Percentiles rank a stretch among this genome's conserved stretches.
Conservation (phyloP, 2,888 invertebrate genomes). For the Hypomecis punctinalis region DNA sequence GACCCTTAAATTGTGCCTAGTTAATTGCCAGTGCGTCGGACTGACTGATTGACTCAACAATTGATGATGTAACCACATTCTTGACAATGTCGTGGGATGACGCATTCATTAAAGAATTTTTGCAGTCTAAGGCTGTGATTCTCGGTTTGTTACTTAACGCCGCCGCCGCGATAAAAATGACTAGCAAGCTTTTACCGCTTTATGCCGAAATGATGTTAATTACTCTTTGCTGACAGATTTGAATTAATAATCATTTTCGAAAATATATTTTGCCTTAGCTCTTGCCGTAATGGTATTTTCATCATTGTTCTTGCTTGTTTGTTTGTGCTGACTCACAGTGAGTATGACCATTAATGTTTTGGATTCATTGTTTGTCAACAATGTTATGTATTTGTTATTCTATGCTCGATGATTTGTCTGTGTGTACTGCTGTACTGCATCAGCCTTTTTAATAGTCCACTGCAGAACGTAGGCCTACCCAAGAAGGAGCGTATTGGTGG, state of each 20-base stretch:
- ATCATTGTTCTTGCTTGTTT: constrained; percentile 1
- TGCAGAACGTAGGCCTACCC: too few relatives aligned
- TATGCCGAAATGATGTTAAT: constrained; percentile 8
- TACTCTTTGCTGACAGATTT: constrained; percentile 8
- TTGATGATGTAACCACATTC: constrained; percentile 44
- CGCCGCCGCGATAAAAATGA: constrained; percentile 6
- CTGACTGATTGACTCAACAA: constrained; percentile 31
- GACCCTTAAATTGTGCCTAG: constrained; percentile 39
- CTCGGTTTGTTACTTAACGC: background rate
- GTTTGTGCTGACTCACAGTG: constrained; percentile 14
- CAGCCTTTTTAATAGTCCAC: too few relatives aligned
- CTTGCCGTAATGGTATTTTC: constrained; percentile 6
- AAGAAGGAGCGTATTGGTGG: too few relatives aligned
- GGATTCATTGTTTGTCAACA: constrained; percentile 12
- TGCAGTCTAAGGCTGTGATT: background rate
- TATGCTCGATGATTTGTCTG: background rate
- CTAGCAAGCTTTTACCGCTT: background rate
- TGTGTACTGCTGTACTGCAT: too few relatives aligned
- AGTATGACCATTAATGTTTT: constrained; percentile 4
- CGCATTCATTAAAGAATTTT: constrained; percentile 22
- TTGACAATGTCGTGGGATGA: constrained; percentile 37
- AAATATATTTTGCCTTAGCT: constrained; percentile 4
- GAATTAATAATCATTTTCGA: constrained; percentile 5
- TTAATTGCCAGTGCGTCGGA: constrained; percentile 42
- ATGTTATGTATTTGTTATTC: background rate